Conservation (phyloP, 2,888 invertebrate genomes). For the Xestia ashworthii region DNA sequence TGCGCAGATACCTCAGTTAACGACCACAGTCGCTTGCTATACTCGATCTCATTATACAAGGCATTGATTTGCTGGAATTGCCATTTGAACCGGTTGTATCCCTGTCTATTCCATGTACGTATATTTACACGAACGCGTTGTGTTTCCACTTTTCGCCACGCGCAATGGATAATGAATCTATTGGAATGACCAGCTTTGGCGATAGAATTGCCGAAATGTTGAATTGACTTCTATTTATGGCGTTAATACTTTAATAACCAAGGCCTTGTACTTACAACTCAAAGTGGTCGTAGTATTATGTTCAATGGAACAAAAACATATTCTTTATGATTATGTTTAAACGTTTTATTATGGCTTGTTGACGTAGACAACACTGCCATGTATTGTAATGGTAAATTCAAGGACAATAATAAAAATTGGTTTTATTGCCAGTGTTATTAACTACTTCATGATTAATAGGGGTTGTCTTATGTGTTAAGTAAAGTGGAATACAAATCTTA, state of each 20-base stretch:
- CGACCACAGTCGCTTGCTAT: conserved; percentile 76
- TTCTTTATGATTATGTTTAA: conserved; percentile 10
- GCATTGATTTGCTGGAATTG: conserved; percentile 81
- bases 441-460: not conserved
- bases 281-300: not conserved
- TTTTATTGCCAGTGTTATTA: conserved; percentile 13
- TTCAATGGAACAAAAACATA: conserved; percentile 2
- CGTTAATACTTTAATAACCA: not conserved
- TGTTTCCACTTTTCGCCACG: conserved; percentile 78
- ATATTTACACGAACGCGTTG: conserved; percentile 72
- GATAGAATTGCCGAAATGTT: conserved; percentile 24
- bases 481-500: conserved; percentile 24
- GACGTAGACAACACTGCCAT: conserved; percentile 11
- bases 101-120: conserved; percentile 76
- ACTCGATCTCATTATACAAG: conserved; percentile 80
- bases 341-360: conserved; percentile 16
- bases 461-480: not conserved
- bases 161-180: conserved; percentile 58
- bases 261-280: conserved; percentile 1
- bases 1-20: conserved; percentile 76
- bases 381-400: conserved; percentile 27
- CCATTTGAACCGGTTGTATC: conserved; percentile 82
- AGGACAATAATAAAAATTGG: conserved; percentile 31
- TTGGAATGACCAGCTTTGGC: conserved; percentile 39
- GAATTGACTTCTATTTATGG: conserved; percentile 4